Conservation (phyloP, 2,797 vertebrate species). For the Eulemur albifrons region DNA sequence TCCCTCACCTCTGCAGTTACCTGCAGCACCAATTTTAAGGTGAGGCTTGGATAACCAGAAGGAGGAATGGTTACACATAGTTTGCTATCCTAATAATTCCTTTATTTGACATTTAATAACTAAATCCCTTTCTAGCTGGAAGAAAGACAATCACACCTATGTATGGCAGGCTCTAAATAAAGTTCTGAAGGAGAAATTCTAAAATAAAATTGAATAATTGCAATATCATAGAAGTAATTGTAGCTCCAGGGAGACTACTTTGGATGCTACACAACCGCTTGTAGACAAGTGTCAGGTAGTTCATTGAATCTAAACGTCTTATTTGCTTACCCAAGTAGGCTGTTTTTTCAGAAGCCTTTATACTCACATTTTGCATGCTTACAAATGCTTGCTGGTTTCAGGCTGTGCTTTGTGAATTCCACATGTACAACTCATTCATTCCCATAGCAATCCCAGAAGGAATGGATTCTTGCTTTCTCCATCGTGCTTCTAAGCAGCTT, state of each 20-base stretch:
- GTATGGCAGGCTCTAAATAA: not conserved
- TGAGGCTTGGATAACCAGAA: not conserved
- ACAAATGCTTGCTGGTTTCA: not conserved
- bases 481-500: not conserved
- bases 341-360: not conserved
- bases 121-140: not conserved
- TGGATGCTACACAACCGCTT: not conserved
- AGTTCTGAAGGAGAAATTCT: not conserved
- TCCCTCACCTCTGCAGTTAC: not conserved
- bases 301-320: not conserved
- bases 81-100: not conserved
- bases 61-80: not conserved
- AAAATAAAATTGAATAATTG: not conserved
- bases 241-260: not conserved
- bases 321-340: not conserved
- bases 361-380: not conserved
- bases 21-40: not conserved
- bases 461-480: not conserved
- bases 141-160: not conserved
- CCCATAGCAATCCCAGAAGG: not conserved
- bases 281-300: not conserved
- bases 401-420: not conserved
- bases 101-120: not conserved
- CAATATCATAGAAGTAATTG: not conserved
- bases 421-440: not conserved